Percentiles rank a stretch among this genome's conserved stretches.
Conservation (phyloP, 2,888 invertebrate species). For the Diloba caeruleocephala region DNA sequence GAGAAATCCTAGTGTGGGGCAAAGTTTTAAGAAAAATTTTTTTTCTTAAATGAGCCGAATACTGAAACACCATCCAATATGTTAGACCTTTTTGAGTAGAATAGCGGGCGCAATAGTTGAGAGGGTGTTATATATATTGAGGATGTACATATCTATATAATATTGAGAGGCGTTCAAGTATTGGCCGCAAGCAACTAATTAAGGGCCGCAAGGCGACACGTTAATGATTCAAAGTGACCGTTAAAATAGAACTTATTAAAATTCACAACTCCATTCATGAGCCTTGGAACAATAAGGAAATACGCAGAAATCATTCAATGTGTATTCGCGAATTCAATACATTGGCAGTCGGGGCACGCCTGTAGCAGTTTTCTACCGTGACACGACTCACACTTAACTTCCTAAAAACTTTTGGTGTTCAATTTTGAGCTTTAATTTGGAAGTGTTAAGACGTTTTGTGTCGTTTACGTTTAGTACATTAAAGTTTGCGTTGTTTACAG, state of each 20-base stretch:
- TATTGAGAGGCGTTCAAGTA: too few species aligned
- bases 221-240: conserved; percentile 41
- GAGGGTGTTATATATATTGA: too few species aligned
- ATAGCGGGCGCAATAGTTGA: too few species aligned
- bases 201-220: conserved; percentile 6
- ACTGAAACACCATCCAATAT: too few species aligned
- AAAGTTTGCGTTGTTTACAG: conserved; percentile 59
- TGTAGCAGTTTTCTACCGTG: conserved; percentile 78
- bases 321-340: conserved; percentile 82
- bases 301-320: conserved; percentile 83
- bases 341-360: conserved; percentile 78
- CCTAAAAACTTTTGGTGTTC: conserved; percentile 57
- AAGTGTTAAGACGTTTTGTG: conserved; percentile 50
- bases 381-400: conserved; percentile 55
- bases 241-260: conserved; percentile 66
- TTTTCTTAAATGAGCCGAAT: too few species aligned
- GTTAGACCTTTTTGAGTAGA: too few species aligned
- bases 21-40: too few species aligned
- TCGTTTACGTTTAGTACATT: conserved; percentile 27
- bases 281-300: conserved; percentile 83
- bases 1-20: too few species aligned
- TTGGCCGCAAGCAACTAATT: conserved; percentile 3
- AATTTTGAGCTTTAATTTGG: conserved; percentile 67
- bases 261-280: conserved; percentile 83
- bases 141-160: too few species aligned